Conservation (phyloP, 2,888 invertebrate species). For the Campopleginae sp. region DNA sequence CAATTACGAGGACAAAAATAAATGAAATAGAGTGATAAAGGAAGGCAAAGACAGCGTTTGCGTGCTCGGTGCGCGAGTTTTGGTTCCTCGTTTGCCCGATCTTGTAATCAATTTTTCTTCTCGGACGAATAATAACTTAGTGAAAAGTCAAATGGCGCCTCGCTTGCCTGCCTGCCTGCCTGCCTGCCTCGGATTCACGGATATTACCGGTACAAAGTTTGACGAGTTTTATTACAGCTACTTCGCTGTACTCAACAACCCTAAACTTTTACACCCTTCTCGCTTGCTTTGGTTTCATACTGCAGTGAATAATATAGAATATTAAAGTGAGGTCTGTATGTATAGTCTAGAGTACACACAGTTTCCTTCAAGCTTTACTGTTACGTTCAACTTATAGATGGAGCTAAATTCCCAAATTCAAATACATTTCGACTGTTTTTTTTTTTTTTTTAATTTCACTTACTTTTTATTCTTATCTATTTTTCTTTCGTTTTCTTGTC, state of each 20-base stretch:
- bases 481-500: not conserved
- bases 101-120: conserved; percentile 45
- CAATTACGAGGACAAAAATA: not conserved
- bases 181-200: conserved; percentile 27
- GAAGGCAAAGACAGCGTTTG: conserved; percentile 16
- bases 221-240: conserved; percentile 57
- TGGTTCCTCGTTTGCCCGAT: conserved; percentile 7
- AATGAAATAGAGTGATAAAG: conserved; percentile 17
- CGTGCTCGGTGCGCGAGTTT: not conserved
- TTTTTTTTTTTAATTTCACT: conserved; percentile 23
- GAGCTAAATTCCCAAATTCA: conserved; percentile 47
- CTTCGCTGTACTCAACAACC: conserved; percentile 38
- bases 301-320: conserved; percentile 51
- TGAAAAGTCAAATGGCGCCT: conserved; percentile 47
- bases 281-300: conserved; percentile 45
- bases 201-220: conserved; percentile 58
- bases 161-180: no score
- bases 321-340: conserved; percentile 37
- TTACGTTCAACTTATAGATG: conserved; percentile 38
- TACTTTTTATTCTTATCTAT: conserved; percentile 2
- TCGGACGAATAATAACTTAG: conserved; percentile 39
- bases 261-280: conserved; percentile 48
- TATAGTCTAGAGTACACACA: conserved; percentile 44
- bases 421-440: conserved; percentile 40
- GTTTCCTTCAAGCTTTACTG: conserved; percentile 35